phyloP scores from a whole-genome alignment of 2,113 vertebrate species.

The Terrapene triunguis region DNA sequence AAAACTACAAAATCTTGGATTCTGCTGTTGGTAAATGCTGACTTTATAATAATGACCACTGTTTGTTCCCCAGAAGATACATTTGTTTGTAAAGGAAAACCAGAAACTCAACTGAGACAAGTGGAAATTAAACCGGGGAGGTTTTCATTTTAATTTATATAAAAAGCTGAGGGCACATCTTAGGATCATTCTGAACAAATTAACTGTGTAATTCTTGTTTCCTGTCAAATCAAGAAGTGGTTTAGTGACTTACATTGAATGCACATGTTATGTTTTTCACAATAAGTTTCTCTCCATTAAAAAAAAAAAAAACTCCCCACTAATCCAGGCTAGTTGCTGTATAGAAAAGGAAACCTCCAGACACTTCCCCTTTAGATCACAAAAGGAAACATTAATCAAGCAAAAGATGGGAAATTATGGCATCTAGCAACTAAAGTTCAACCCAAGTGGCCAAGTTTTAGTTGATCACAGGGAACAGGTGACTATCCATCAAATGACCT shows the following conservation, averaged over 20 bases:
- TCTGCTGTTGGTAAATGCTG: background rate
- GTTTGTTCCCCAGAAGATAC: background rate
- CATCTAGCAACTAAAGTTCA: constrained; percentile 78
- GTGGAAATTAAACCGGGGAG: background rate
- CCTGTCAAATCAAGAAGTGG: constrained; percentile 25
- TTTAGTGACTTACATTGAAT: background rate
- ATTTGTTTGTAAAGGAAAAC: background rate
- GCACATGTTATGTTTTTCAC: constrained; percentile 19
- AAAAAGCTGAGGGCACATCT: constrained; percentile 19
- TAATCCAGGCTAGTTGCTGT: constrained; percentile 43
- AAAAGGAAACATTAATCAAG: constrained; percentile 85
- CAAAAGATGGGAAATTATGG: constrained; percentile 85
- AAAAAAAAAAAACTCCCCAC: constrained; percentile 46
- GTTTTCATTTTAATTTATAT: background rate
- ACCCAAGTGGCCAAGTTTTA: constrained; percentile 69
- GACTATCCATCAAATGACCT: constrained; percentile 85
- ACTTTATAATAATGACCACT: background rate
- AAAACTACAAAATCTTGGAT: background rate
- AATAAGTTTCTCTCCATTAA: constrained; percentile 19
- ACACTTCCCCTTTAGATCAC: constrained; percentile 78
- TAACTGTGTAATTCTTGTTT: constrained; percentile 32
- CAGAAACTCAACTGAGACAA: background rate
- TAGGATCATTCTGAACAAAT: background rate
- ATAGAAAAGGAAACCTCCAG: constrained; percentile 71
- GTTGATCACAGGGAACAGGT: constrained; percentile 83